phyloP scores from a whole-genome alignment of 2,113 vertebrate species.

The Poecile atricapillus region DNA sequence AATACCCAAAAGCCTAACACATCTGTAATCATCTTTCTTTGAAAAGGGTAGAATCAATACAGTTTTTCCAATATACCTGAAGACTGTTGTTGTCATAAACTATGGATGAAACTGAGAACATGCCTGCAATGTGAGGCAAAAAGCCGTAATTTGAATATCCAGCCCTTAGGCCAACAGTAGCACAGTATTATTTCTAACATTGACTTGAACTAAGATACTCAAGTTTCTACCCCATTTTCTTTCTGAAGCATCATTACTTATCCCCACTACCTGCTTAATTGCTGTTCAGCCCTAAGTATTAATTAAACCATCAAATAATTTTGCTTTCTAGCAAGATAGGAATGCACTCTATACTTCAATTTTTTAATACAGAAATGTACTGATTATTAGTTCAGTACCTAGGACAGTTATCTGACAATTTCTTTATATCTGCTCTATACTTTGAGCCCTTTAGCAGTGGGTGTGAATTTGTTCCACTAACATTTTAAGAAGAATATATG shows the following conservation, averaged over 20 bases:
- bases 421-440: not conserved
- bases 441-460: not conserved
- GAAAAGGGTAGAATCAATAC: not conserved
- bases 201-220: not conserved
- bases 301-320: not conserved
- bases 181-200: not conserved
- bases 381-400: constrained; percentile 23
- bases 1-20: not conserved
- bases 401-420: not conserved
- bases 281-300: not conserved
- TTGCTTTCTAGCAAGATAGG: not conserved
- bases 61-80: not conserved
- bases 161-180: not conserved
- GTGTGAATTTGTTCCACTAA: constrained; percentile 42
- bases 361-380: not conserved
- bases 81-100: not conserved
- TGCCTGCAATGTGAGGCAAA: constrained; percentile 42
- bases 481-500: constrained; percentile 17
- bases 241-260: constrained; percentile 2
- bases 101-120: not conserved
- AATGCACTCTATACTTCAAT: not conserved
- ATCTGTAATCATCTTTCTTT: not conserved
- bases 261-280: not conserved
- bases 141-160: not conserved
- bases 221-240: not conserved